These are phyloP conservation scores for Pitangus sulphuratus DNA, from an alignment of 2,797 vertebrate species.

Conservation along the genomic window DNA sequence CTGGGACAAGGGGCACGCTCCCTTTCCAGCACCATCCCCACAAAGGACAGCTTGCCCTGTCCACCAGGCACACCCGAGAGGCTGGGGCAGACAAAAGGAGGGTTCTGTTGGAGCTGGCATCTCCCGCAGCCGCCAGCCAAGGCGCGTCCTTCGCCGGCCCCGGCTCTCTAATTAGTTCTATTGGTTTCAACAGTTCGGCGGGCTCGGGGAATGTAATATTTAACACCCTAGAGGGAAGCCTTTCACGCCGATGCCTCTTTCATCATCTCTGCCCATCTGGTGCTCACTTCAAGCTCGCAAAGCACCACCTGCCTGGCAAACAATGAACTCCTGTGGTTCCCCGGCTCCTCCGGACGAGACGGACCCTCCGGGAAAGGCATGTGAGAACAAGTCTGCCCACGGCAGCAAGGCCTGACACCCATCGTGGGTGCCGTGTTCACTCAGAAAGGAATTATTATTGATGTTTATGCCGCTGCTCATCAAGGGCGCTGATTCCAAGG, in stretches of 20 bases:
- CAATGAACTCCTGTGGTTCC: conserved; percentile 41
- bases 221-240: conserved; percentile 68
- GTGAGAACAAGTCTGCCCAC: background rate
- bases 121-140: conserved; percentile 12
- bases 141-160: conserved; percentile 5
- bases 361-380: background rate
- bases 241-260: conserved; percentile 69
- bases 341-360: background rate
- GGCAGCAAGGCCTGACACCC: background rate
- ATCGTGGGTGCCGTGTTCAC: rapidly evolving
- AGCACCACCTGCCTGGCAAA: conserved; percentile 64
- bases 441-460: background rate
- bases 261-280: conserved; percentile 75
- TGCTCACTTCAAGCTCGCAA: conserved; percentile 58
- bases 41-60: rapidly evolving
- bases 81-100: background rate
- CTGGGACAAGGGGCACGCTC: rapidly evolving
- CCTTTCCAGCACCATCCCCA: rapidly evolving
- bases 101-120: conserved; percentile 8
- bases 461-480: rapidly evolving
- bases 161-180: conserved; percentile 65
- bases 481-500: background rate
- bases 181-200: conserved; percentile 60
- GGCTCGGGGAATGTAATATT: conserved; percentile 69
- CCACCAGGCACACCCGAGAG: rapidly evolving